phyloP scores from a whole-genome alignment of 1,140 invertebrate genomes.

The Dendroctonus ponderosae region DNA sequence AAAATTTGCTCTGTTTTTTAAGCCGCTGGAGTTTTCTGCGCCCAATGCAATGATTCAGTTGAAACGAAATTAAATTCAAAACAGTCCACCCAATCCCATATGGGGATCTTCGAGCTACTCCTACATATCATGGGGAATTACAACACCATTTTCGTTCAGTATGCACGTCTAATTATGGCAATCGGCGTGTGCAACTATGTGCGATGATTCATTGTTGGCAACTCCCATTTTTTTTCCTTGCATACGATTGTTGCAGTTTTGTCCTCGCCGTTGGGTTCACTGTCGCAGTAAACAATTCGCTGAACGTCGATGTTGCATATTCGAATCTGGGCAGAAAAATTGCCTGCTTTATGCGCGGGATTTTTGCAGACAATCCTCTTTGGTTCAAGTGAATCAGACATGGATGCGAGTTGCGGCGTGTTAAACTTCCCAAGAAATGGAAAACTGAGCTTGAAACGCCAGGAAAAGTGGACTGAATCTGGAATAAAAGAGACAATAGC shows the following conservation, averaged over 20 bases:
- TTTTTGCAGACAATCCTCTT: too few relatives aligned
- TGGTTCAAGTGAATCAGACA: too few relatives aligned
- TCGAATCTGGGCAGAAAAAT: background rate
- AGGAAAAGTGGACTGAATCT: too few relatives aligned
- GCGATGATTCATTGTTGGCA: constrained; percentile 3
- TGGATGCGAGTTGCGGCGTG: too few relatives aligned
- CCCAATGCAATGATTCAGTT: too few relatives aligned
- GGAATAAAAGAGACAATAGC: too few relatives aligned
- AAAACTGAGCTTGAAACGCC: too few relatives aligned
- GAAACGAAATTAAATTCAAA: too few relatives aligned
- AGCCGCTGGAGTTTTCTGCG: too few relatives aligned
- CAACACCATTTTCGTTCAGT: constrained; percentile 11
- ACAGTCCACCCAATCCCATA: background rate
- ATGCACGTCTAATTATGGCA: constrained; percentile 17
- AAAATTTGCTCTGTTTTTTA: too few relatives aligned
- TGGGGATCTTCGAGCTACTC: background rate
- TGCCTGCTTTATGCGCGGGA: too few relatives aligned
- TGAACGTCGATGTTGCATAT: constrained; percentile 2
- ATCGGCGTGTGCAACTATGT: constrained; percentile 17
- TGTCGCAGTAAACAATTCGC: constrained; percentile 20
- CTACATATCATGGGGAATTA: constrained; percentile 11
- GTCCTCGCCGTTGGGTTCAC: constrained; percentile 6
- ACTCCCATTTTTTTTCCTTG: constrained; percentile 10
- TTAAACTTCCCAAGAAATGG: too few relatives aligned
- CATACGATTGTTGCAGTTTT: background rate